A percentile compares a stretch with the other conserved stretches of the same genome.
Conservation (phyloP, 2,797 vertebrate species). For the Choloepus didactylus region DNA sequence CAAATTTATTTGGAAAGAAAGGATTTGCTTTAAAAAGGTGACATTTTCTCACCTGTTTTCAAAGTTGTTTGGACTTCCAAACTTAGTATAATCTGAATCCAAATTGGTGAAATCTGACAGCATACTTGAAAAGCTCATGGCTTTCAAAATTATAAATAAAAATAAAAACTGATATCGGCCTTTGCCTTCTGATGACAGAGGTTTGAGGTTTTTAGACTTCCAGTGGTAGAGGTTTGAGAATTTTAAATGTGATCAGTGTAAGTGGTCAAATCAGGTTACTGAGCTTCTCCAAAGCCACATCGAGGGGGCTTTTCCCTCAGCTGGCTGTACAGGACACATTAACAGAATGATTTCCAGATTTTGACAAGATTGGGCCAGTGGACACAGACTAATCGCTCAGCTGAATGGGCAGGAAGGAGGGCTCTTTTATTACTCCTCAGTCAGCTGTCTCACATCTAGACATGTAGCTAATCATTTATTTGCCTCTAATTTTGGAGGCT, state of each 20-base stretch:
- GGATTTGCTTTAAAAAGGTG: not conserved
- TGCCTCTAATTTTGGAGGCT: slow-evolving; percentile 64
- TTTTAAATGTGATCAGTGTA: not conserved
- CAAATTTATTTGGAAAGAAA: slow-evolving; percentile 34
- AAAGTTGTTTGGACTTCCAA: slow-evolving; percentile 25
- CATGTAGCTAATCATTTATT: slow-evolving; percentile 64
- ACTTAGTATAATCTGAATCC: not conserved
- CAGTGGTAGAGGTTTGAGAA: not conserved
- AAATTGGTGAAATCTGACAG: not conserved
- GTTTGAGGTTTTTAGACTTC: not conserved
- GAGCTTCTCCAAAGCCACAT: not conserved
- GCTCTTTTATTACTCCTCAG: not conserved
- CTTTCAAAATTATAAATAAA: slow-evolving; percentile 40
- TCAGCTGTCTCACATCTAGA: slow-evolving; percentile 44
- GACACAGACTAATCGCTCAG: slow-evolving; percentile 16
- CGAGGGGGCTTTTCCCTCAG: not conserved
- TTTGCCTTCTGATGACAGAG: not conserved
- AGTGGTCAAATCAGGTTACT: not conserved
- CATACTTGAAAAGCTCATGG: not conserved
- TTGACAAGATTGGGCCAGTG: not conserved
- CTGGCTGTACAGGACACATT: not conserved
- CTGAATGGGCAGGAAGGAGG: not conserved
- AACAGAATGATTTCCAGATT: slow-evolving; percentile 43
- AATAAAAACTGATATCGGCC: not conserved
- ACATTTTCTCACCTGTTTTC: not conserved